Percentiles rank a stretch among this genome's conserved stretches.
phyloP scores from a whole-genome alignment of 1,140 invertebrate species.

The Trachymyrmex cornetzi region DNA sequence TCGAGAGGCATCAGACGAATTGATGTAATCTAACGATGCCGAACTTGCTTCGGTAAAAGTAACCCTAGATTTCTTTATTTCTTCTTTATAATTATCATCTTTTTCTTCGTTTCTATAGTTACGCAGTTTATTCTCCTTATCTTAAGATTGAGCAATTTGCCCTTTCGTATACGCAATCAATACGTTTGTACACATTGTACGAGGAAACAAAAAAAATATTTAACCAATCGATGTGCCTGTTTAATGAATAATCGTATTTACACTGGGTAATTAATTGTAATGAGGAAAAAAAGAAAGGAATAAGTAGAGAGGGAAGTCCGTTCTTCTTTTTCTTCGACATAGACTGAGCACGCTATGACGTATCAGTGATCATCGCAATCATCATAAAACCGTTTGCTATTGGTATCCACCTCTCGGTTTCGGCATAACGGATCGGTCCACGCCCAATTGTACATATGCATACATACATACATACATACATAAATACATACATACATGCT shows the following conservation, averaged over 20 bases:
- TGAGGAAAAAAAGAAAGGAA: conserved; percentile 41
- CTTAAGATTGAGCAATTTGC: conserved; percentile 32
- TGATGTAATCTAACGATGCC: conserved; percentile 57
- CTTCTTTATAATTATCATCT: background rate
- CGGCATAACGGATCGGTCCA: conserved; percentile 41
- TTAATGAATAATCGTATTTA: conserved; percentile 82
- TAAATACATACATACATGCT: conserved; percentile 68
- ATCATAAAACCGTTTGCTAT: conserved; percentile 46
- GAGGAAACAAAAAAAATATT: conserved; percentile 70
- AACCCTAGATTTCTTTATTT: conserved; percentile 34
- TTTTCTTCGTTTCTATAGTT: conserved; percentile 26
- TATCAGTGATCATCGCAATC: conserved; percentile 65
- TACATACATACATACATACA: conserved; percentile 51
- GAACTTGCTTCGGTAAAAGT: conserved; percentile 31
- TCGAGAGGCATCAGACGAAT: conserved; percentile 64
- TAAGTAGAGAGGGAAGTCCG: conserved; percentile 15
- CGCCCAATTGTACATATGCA: conserved; percentile 58
- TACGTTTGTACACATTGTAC: conserved; percentile 41
- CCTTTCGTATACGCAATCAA: conserved; percentile 49
- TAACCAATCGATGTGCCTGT: conserved; percentile 86
- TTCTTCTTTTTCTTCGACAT: conserved; percentile 51
- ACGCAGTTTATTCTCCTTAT: conserved; percentile 29
- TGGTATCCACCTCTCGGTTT: conserved; percentile 53
- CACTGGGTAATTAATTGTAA: conserved; percentile 63
- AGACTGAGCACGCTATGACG: conserved; percentile 43